Conservation (phyloP, 2,797 vertebrate species). For the Enteromius thamalakanensis region DNA sequence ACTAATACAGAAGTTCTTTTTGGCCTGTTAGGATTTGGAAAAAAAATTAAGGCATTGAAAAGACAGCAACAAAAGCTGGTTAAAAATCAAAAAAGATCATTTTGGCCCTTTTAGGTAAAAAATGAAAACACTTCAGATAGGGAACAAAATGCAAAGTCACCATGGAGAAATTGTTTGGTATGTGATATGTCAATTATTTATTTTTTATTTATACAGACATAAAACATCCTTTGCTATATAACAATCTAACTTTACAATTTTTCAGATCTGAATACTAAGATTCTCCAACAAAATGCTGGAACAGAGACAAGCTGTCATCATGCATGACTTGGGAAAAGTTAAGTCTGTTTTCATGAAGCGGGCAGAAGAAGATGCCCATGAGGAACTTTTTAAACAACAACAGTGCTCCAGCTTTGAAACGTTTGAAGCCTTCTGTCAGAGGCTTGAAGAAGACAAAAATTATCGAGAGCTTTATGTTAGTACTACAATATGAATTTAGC, state of each 20-base stretch:
- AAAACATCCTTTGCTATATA: not conserved
- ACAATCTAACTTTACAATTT: not conserved
- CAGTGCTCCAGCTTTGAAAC: not conserved
- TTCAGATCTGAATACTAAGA: conserved; percentile 6
- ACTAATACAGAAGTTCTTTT: no score
- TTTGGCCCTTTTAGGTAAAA: no score
- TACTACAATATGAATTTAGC: no score
- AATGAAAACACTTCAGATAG: no score
- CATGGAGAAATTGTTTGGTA: no score
- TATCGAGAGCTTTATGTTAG: no score
- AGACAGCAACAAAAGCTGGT: no score
- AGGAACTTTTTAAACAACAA: not conserved
- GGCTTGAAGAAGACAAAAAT: not conserved
- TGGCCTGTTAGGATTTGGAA: no score
- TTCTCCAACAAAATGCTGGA: not conserved
- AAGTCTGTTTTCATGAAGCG: not conserved
- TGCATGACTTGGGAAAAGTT: not conserved
- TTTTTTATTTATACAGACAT: not conserved
- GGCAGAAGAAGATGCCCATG: not conserved
- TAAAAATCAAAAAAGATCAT: no score
- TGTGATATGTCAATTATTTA: not conserved
- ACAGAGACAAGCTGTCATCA: not conserved
- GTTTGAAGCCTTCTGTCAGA: conserved; percentile 2
- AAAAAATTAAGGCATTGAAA: no score
- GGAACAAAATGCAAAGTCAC: no score